These are phyloP conservation scores for Tichodroma muraria DNA, from an alignment of 2,113 vertebrate genomes.

Conservation along the genomic window DNA sequence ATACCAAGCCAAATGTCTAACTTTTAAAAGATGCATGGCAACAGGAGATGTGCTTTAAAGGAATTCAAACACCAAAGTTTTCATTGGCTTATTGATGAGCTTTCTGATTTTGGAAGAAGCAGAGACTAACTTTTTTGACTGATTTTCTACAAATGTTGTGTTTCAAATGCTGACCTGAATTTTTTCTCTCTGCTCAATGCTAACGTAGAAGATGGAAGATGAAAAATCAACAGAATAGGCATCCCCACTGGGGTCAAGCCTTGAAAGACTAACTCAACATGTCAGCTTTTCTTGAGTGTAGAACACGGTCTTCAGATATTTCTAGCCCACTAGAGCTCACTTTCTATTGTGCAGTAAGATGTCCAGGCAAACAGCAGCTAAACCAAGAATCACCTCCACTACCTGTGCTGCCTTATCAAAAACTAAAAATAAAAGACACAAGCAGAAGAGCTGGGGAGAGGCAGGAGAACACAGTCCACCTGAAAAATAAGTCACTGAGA, in stretches of 20 bases:
- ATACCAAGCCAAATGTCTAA: neutral
- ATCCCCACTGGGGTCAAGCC: neutral
- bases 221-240: neutral
- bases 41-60: neutral
- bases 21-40: neutral
- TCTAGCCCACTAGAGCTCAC: neutral
- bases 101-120: neutral
- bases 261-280: neutral
- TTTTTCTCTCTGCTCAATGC: neutral
- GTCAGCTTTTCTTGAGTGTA: neutral
- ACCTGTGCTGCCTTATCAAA: neutral
- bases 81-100: neutral
- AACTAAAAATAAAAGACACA: neutral
- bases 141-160: neutral
- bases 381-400: neutral
- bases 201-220: neutral
- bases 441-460: neutral
- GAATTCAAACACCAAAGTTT: neutral
- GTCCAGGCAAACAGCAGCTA: neutral
- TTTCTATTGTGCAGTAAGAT: neutral
- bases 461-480: neutral
- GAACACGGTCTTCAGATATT: neutral
- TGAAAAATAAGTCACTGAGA: neutral
- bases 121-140: neutral
- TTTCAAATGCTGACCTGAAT: neutral